phyloP scores from a whole-genome alignment of 2,888 invertebrate species.

The Xylota sylvarum region DNA sequence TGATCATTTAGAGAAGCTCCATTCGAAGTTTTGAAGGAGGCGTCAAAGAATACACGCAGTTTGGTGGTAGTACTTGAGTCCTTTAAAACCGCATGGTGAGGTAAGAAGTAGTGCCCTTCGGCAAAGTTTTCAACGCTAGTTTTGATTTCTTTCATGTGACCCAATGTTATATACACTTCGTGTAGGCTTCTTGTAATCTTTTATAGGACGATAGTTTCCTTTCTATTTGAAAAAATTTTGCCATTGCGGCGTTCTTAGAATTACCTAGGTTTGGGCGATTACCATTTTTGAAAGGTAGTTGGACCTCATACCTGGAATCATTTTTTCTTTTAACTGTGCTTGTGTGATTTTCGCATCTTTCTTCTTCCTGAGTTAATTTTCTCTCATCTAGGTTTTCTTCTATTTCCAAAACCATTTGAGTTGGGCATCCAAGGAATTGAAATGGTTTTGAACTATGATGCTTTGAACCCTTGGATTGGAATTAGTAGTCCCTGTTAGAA shows the following conservation, averaged over 20 bases:
- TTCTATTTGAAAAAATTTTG: constrained; percentile 23
- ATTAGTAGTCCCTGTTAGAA: too few species aligned
- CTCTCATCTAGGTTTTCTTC: constrained; percentile 1
- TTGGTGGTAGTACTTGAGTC: not conserved
- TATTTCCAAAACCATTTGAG: constrained; percentile 8
- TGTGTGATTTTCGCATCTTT: too few species aligned
- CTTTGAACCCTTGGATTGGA: too few species aligned
- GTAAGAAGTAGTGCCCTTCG: constrained; percentile 1
- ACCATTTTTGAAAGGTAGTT: constrained; percentile 8
- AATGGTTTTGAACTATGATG: too few species aligned
- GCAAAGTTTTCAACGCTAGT: not conserved
- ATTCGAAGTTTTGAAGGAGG: not conserved
- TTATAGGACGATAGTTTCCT: not conserved
- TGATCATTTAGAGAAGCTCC: constrained; percentile 2
- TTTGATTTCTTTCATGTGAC: constrained; percentile 14
- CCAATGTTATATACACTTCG: not conserved
- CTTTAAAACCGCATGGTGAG: constrained; percentile 6
- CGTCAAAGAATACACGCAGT: too few species aligned
- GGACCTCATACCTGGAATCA: too few species aligned
- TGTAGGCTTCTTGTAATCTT: not conserved
- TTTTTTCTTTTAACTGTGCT: too few species aligned
- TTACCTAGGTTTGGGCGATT: not conserved
- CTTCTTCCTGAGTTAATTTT: not conserved
- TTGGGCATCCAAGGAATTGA: constrained; percentile 7
- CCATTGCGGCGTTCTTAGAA: constrained; percentile 25